phyloP scores from a whole-genome alignment of 2,797 vertebrate genomes.

The Cynodonichthys magdalenae region DNA sequence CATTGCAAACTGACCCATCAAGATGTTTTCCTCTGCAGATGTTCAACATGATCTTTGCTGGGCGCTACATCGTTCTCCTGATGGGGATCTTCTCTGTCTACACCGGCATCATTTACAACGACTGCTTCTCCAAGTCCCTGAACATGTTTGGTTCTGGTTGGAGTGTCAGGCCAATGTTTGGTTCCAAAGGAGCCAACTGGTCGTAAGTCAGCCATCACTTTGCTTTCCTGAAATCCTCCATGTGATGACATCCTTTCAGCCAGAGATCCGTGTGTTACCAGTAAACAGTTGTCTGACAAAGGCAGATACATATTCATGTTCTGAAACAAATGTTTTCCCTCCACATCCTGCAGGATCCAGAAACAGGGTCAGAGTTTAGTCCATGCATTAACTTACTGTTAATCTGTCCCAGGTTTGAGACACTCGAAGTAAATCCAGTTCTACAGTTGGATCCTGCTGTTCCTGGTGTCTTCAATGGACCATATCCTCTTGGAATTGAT shows the following conservation, averaged over 20 bases:
- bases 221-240: neutral
- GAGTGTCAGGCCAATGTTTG: conserved; percentile 95
- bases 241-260: neutral
- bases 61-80: conserved; percentile 95
- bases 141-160: conserved; percentile 97
- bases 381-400: neutral
- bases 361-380: neutral
- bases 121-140: conserved; percentile 97
- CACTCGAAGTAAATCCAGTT: conserved; percentile 81
- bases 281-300: neutral
- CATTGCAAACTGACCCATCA: neutral
- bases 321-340: neutral
- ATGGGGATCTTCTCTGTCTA: conserved; percentile 97
- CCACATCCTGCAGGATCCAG: neutral
- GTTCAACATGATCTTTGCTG: conserved; percentile 96
- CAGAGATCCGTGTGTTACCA: neutral
- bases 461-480: conserved; percentile 91
- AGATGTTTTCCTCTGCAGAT: conserved; percentile 79
- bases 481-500: conserved; percentile 97
- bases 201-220: conserved; percentile 83
- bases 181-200: conserved; percentile 81
- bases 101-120: conserved; percentile 96
- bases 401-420: conserved; percentile 78
- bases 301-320: neutral
- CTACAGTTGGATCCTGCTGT: conserved; percentile 91